Evolutionary conservation across 35 echinoderm and acorn worm species (phyloP).

Genomic region (Lytechinus variegatus): DNA sequence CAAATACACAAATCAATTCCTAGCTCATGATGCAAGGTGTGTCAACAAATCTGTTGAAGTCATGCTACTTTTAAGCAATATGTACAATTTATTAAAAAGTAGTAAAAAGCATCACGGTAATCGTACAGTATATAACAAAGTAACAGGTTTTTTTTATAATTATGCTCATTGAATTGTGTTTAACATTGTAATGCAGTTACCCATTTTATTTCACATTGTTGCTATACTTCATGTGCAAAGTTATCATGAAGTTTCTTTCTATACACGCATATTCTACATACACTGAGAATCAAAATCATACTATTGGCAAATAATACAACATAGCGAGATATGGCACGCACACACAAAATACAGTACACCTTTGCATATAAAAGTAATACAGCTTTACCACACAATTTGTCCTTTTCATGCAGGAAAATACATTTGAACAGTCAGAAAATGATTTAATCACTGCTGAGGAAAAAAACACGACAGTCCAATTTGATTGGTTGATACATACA

Average conservation of each 20-base stretch:
- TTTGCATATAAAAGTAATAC: background rate
- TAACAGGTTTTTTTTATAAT: background rate
- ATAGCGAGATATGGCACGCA: background rate
- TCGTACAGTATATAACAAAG: background rate
- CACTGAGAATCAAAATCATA: background rate
- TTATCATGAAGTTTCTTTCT: background rate
- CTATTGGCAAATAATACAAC: background rate
- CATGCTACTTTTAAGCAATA: background rate
- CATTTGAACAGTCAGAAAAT: background rate
- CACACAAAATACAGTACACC: background rate
- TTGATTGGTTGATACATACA: background rate
- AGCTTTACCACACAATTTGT: background rate
- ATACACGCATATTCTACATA: background rate
- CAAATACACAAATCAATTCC: background rate
- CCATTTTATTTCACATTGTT: background rate
- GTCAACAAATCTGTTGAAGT: background rate
- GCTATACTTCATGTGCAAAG: background rate
- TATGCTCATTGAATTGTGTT: background rate
- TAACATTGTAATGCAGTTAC: background rate
- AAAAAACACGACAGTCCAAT: background rate
- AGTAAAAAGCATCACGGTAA: background rate
- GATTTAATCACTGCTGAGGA: background rate
- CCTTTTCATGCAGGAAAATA: background rate
- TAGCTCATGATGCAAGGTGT: background rate
- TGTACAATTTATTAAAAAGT: background rate